Evolutionary conservation across 30 jellyfish, hydroid and myxozoan genomes (phyloP), one percentile per base, ranked within the genome.

Genomic region (Phacellophora camtschatica): DNA sequence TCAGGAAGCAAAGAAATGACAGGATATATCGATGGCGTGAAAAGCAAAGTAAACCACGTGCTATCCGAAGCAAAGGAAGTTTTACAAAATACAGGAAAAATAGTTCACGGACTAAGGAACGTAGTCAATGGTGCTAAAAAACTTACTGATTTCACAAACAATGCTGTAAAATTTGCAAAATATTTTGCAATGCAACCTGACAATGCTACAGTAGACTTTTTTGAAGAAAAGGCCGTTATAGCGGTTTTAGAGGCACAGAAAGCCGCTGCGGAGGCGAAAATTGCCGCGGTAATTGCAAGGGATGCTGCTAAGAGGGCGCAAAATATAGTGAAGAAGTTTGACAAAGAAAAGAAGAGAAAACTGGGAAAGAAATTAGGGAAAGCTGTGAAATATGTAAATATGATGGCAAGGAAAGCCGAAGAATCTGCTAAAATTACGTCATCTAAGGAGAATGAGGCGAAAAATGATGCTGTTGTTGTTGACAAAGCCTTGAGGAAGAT

Each of bases 151-250:
- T 84, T 90, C 41, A 55, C 96, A 3, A 71, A 77, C 20, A 85
- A 90, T 68, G 98, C 98, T 31, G 90, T 90, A 16, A 90, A 84
- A 82, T 90, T 68, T 50, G 96, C 98, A 2, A 90, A 85, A 24
- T 90, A 84, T 58, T 90, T 90, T 50, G 88, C 96, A 2, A 57
- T 70, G 81, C 96, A 90, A 29, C 96, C 98, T 0, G 72, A 39
- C 56, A 90, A 90, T 63, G 96, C 98, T 0, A 90, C 96, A 27
- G 81, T 90, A 3, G 98, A 90, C 33, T 90, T 74, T 66, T 74
- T 90, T 24, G 96, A 90, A 59, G 98, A 90, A 55, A 90, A 90
- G 41, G 98, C 98, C 0, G 93, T 90, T 30, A 88, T 90, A 16
- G 95, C 98, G 19, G 95, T 90, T 2, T 51, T 90, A 10, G 96